Evolutionary conservation across 1,140 invertebrate species (phyloP).

Genomic region (Eueides isabella): DNA sequence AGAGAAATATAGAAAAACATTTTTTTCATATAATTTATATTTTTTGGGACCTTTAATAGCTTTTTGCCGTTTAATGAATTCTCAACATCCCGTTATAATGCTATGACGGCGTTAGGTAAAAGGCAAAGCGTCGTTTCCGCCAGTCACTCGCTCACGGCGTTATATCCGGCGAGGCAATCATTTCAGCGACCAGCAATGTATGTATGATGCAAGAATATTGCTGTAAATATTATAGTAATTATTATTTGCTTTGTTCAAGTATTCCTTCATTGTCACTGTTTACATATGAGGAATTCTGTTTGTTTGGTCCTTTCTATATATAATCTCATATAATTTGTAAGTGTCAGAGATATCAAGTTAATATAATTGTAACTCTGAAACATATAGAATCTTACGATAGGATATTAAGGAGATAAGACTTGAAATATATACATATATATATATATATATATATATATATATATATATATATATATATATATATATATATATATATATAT

Average conservation of each 20-base stretch:
- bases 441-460: no score
- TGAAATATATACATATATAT: no score
- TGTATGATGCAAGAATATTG: not conserved
- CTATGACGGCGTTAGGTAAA: not conserved
- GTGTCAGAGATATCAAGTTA: no score
- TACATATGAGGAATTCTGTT: not conserved
- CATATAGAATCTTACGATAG: no score
- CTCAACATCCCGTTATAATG: not conserved
- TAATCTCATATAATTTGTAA: not conserved
- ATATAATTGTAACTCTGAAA: no score
- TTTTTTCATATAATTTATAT: not conserved
- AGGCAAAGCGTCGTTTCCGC: slow-evolving; percentile 14
- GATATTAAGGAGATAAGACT: no score
- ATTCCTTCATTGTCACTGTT: not conserved
- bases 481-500: no score
- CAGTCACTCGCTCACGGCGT: slow-evolving; percentile 24
- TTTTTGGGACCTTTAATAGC: not conserved
- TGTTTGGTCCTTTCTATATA: not conserved
- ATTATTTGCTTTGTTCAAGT: not conserved
- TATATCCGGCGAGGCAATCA: slow-evolving; percentile 26
- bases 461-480: no score
- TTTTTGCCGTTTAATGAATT: not conserved
- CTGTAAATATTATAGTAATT: not conserved
- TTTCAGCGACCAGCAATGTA: slow-evolving; percentile 21
- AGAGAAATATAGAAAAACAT: no score